Evolutionary conservation across 1,140 invertebrate species (phyloP), one percentile per base, ranked within the genome.

Genomic region (Centruroides sculpturatus): DNA sequence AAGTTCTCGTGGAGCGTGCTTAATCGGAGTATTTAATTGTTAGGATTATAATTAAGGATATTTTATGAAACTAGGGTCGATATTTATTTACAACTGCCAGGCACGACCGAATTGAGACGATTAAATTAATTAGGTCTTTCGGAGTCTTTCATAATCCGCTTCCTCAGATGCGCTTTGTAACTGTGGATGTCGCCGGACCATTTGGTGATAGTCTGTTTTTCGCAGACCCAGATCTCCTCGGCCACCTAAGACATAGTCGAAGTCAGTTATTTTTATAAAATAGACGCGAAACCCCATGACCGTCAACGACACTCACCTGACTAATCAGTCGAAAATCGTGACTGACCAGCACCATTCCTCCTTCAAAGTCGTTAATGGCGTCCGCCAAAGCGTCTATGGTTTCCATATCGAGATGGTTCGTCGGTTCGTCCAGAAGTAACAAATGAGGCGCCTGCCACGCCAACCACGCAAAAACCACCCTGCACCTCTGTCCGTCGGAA

Each of bases 321-420:
- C 87, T 94, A 65, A 99, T 99, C 23, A 99, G 83, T 75, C 96
- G 83, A 77, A 98, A 98, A 78, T 98, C 94, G 83, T 98, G 94
- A 76, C 88, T 92, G 66, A 98, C 94, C 0, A 98, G 81, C 36
- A 98, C 90, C 84, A 99, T 86, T 64, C 96, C 97, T 47, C 97
- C 97, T 69, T 95, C 89, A 72, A 98, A 99, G 67, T 95, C 89
- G 71, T 95, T 96, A 58, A 99, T 88, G 23, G 96, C 97, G 64
- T 98, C 94, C 9, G 92, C 97, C 8, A 99, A 77, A 0, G 95
- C 89, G 76, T 99, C 97, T 64, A 99, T 99, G 0, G 94, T 98
- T 77, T 99, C 96, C 85, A 99, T 97, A 71, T 99, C 96, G 72
- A 99, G 83, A 73, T 99, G 95, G 82, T 99, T 99, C 35, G 95